Evolutionary conservation across 2,113 vertebrate genomes (phyloP).

Genomic region (Nansenia antarctica): DNA sequence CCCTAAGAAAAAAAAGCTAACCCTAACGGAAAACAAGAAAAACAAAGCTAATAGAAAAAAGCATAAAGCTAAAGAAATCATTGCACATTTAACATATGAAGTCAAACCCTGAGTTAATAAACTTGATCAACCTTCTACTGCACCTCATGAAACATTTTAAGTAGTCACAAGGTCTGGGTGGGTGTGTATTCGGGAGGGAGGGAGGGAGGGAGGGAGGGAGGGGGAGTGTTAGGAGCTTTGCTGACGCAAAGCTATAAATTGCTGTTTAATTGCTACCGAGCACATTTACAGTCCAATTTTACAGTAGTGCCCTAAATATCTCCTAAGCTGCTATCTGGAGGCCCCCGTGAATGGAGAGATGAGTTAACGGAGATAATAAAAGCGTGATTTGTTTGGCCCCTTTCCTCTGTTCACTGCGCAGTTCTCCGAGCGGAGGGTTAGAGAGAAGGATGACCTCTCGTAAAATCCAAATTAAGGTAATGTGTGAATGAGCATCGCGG

Average conservation of each 20-base stretch:
- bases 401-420: background rate
- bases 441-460: background rate
- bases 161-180: background rate
- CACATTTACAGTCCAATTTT: conserved; percentile 45
- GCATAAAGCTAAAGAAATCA: background rate
- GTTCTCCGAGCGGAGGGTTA: background rate
- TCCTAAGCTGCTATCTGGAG: conserved; percentile 19
- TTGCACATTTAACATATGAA: no score
- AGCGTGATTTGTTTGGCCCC: conserved; percentile 10
- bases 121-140: conserved; percentile 11
- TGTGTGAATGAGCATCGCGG: background rate
- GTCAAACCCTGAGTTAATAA: conserved; percentile 23
- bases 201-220: no score
- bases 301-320: conserved; percentile 39
- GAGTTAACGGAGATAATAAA: conserved; percentile 9
- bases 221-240: background rate
- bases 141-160: conserved; percentile 11
- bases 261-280: conserved; percentile 34
- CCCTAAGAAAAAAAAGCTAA: no score
- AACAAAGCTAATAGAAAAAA: no score
- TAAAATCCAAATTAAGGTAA: conserved; percentile 7
- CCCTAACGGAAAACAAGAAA: no score
- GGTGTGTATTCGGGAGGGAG: no score
- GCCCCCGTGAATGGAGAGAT: background rate
- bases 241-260: conserved; percentile 47